These are phyloP conservation scores for Hemibagrus wyckioides DNA, from an alignment of 2,113 vertebrate genomes.

Conservation along the genomic window DNA sequence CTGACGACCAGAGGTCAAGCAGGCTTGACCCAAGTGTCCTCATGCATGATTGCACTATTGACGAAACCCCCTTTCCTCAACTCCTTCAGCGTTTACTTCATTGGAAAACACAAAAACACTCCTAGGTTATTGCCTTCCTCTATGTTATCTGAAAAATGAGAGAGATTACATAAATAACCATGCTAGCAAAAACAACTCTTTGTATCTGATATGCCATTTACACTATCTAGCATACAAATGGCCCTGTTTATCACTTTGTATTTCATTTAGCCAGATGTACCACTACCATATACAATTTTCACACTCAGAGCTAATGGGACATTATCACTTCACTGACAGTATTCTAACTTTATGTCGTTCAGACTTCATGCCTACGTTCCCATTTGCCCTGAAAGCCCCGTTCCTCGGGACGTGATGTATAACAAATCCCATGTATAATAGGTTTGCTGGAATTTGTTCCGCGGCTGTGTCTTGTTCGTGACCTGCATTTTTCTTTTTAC, in stretches of 20 bases:
- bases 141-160: background rate
- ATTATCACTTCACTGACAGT: background rate
- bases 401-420: background rate
- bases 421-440: slow-evolving; percentile 23
- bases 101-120: background rate
- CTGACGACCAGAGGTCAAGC: slow-evolving; percentile 42
- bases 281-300: background rate
- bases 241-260: background rate
- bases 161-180: background rate
- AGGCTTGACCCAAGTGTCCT: slow-evolving; percentile 43
- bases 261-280: background rate
- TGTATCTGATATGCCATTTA: background rate
- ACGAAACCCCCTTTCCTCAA: background rate
- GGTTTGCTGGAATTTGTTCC: background rate
- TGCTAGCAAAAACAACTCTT: background rate
- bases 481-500: background rate
- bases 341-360: background rate
- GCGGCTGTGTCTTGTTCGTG: background rate
- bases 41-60: slow-evolving; percentile 17
- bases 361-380: background rate
- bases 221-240: background rate
- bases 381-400: background rate
- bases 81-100: background rate
- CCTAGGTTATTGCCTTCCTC: background rate
- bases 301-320: background rate